Evolutionary conservation across 2,888 invertebrate species (phyloP).

Genomic region (Cecidostiba fungosa): DNA sequence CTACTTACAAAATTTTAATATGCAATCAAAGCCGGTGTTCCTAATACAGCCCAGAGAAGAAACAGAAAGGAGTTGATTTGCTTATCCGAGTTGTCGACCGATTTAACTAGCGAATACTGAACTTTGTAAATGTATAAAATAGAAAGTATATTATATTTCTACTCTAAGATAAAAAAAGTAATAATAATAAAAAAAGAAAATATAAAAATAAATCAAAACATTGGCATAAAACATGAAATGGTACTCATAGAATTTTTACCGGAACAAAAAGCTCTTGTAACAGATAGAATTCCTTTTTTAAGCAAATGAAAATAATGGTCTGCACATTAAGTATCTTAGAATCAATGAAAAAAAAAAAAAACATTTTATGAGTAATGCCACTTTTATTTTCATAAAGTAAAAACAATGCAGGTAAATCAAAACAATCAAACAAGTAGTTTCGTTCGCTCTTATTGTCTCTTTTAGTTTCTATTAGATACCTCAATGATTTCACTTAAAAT

Average conservation of each 20-base stretch:
- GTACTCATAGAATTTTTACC: not conserved
- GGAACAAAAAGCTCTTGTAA: too few relatives aligned
- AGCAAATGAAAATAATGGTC: too few relatives aligned
- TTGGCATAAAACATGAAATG: not conserved
- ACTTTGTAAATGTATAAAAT: too few relatives aligned
- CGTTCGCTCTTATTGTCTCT: conserved; percentile 26
- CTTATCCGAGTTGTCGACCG: too few relatives aligned
- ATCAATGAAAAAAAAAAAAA: conserved; percentile 15
- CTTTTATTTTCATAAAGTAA: conserved; percentile 52
- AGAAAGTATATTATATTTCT: too few relatives aligned
- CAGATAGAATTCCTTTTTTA: too few relatives aligned
- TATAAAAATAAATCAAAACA: not conserved
- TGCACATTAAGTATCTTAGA: too few relatives aligned
- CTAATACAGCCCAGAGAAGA: too few relatives aligned
- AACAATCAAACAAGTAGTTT: conserved; percentile 43
- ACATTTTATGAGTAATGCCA: conserved; percentile 34
- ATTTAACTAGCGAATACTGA: too few relatives aligned
- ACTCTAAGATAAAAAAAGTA: not conserved
- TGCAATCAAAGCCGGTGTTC: too few relatives aligned
- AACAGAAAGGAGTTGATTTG: too few relatives aligned
- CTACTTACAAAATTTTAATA: too few relatives aligned
- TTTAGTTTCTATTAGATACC: conserved; percentile 16
- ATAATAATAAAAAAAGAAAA: not conserved
- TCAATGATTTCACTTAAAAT: conserved; percentile 19
- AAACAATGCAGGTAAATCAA: conserved; percentile 39